Evolutionary conservation across 2,113 vertebrate genomes (phyloP), one percentile per base, ranked within the genome.

Genomic region (Sceloporus undulatus): DNA sequence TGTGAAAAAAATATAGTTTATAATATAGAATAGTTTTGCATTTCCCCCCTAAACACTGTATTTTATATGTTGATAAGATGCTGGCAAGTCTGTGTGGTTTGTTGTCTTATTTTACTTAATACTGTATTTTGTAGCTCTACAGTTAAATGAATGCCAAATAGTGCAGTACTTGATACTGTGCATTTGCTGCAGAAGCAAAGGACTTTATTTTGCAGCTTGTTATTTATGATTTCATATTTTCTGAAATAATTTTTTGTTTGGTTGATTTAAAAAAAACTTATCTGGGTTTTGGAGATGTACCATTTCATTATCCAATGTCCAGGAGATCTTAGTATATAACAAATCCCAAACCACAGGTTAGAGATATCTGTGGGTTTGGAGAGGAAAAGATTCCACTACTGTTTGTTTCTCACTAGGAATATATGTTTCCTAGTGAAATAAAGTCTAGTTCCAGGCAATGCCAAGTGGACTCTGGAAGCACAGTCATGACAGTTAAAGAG

Each of bases 41-140:
- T 94, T 93, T 87, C 2, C 79, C 89, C 95, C 91, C 92, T 95
- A 95, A 86, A 91, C 91, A 90, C 89, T 86, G 2, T 93, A 91
- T 85, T 88, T 29, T 92, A 88, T 40, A 34, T 92, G 73, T 0
- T 0, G 90, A 82, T 78, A 85, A 48, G 4, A 9, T 89, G 92
- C 95, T 87, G 62, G 0, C 87, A 85, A 79, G 81, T 95, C 92
- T 90, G 87, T 85, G 87, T 93, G 86, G 87, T 90, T 94, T 94
- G 87, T 71, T 70, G 18, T 68, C 68, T 83, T 78, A 70, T 78
- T 90, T 87, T 88, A 91, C 84, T 91, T 89, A 88, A 88, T 90
- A n/a, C n/a, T n/a, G n/a, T n/a, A 90, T 85, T 83, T 92, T 89
- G 90, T 84, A 88, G 92, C 78, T 94, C 76, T 81, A 79, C 79